phyloP scores from a whole-genome alignment of 2,888 invertebrate genomes.

The Acleris literana region DNA sequence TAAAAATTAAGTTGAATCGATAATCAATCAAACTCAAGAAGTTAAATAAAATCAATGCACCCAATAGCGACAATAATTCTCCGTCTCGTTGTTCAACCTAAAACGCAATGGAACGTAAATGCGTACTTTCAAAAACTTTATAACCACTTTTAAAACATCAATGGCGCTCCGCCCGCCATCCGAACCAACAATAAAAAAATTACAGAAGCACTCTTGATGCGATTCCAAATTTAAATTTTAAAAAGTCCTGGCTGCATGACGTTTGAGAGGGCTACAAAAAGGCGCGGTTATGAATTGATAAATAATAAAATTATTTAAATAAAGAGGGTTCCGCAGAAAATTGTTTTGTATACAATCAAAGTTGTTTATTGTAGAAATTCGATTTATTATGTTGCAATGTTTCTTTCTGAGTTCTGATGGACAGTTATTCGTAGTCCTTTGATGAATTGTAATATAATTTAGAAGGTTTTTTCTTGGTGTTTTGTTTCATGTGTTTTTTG shows the following conservation, averaged over 20 bases:
- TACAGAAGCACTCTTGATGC: conserved; percentile 43
- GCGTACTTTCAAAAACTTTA: not conserved
- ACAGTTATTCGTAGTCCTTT: no score
- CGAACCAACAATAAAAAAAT: conserved; percentile 36
- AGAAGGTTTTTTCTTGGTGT: no score
- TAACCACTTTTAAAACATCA: conserved; percentile 5
- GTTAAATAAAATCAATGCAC: no score
- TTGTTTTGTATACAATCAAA: not conserved
- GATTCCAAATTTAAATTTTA: conserved; percentile 38
- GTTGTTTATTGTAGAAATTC: no score
- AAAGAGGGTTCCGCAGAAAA: conserved; percentile 10
- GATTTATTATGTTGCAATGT: no score
- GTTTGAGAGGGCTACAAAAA: conserved; percentile 43
- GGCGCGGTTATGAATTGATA: conserved; percentile 39
- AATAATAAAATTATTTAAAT: conserved; percentile 19
- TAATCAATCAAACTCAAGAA: no score
- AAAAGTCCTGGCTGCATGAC: conserved; percentile 40
- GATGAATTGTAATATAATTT: no score
- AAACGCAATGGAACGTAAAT: not conserved
- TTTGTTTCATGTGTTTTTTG: no score
- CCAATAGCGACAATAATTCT: no score
- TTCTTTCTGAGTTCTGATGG: no score
- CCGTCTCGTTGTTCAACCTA: not conserved
- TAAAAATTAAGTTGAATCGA: no score
- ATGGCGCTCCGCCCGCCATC: conserved; percentile 19